Base-by-base conservation (phyloP, 2,113 vertebrate genomes). In the Hucho hucho region DNA sequence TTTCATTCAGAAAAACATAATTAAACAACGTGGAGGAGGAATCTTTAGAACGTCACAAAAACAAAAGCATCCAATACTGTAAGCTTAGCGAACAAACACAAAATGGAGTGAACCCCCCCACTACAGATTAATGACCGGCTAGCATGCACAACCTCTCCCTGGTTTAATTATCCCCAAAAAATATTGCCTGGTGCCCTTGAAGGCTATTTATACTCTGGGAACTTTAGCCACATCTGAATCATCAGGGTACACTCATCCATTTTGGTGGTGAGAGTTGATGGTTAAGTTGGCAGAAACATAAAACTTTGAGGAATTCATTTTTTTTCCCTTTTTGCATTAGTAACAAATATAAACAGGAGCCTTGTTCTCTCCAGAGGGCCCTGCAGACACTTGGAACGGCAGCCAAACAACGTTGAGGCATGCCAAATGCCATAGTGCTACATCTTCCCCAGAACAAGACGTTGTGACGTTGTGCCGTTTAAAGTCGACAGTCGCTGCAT, bases 231-330 rank as follows among this genome's bases (percentile, higher is more conserved):
- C 76, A 86, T 90, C 89, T 76, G 88, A 76, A 91, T 92, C 84
- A 89, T 90, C 87, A 88, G 80, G 86, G 80, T 68, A 59, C 84
- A 69, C 81, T 87, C 90, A 89, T 90, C 86, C 84, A 63, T 90
- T 88, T 79, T 75, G 81, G 75, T 2, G 74, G 75, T 71, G 79
- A 81, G 81, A 82, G 37, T 84, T 87, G 81, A 85, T 79, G 81
- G 69, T 83, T 77, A 77, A 78, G 72, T 86, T 86, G 84, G 87
- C 82, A 88, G 49, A 20, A 77, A 68, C 81, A 56, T 49, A 22
- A 80, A 87, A 87, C 75, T 87, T 89, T 86, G 78, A 87, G 73
- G 70, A 73, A 80, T 1, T 37, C 68, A 24, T 43, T 22, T 18
- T 11, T 24, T 6, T 0, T 22, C 13, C 9, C 37, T 13, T 24